Percentiles rank a stretch among this genome's conserved stretches.
phyloP scores from a whole-genome alignment of 2,113 vertebrate genomes.

The Daubentonia madagascariensis region DNA sequence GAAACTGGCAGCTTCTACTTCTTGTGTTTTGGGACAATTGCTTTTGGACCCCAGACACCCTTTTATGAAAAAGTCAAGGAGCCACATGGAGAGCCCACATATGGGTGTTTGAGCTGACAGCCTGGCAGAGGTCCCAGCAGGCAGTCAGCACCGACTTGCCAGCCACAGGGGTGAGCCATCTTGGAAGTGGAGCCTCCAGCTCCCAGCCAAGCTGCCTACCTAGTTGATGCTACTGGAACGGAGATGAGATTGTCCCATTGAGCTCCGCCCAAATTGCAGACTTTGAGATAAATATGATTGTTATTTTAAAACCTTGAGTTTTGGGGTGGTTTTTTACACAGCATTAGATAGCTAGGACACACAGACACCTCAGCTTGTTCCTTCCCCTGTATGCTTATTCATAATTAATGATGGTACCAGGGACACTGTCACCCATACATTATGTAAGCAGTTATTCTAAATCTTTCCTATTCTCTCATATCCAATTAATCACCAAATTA shows the following conservation, averaged over 20 bases:
- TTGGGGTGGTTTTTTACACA: not conserved
- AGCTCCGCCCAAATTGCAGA: not conserved
- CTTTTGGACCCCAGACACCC: not conserved
- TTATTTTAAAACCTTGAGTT: not conserved
- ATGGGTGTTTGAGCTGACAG: not conserved
- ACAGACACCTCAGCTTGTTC: not conserved
- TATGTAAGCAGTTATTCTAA: not conserved
- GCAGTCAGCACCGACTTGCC: not conserved
- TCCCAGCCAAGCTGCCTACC: not conserved
- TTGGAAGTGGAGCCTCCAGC: not conserved
- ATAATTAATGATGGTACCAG: not conserved
- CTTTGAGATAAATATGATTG: not conserved
- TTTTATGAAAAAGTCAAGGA: not conserved
- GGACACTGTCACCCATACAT: not conserved
- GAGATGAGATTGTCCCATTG: not conserved
- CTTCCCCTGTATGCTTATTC: not conserved
- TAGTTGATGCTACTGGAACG: too few relatives aligned
- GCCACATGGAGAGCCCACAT: not conserved
- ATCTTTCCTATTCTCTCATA: not conserved
- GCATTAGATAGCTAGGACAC: not conserved
- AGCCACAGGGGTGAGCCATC: not conserved
- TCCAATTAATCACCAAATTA: not conserved
- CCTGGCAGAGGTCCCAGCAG: not conserved
- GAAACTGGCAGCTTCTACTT: not conserved
- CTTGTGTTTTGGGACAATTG: not conserved